These are phyloP conservation scores for Platycercus adscitus DNA, from an alignment of 2,113 vertebrate species.

Conservation along the genomic window DNA sequence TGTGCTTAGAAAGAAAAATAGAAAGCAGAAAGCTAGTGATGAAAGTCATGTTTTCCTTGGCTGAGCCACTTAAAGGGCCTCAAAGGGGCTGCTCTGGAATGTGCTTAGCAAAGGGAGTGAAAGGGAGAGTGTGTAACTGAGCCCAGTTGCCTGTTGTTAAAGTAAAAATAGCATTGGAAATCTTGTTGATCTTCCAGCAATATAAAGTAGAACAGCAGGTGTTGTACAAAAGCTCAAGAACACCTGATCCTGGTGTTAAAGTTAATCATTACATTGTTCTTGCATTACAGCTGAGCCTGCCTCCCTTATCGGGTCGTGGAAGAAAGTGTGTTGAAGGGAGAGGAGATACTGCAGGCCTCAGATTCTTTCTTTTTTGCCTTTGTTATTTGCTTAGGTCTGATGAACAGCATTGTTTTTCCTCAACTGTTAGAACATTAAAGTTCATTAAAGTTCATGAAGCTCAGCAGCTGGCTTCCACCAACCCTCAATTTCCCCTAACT, in stretches of 20 bases:
- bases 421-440: neutral
- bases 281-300: neutral
- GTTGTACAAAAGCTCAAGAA: slow-evolving; percentile 40
- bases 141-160: slow-evolving; percentile 12
- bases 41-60: slow-evolving; percentile 65
- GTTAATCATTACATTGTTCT: slow-evolving; percentile 46
- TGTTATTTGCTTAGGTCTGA: slow-evolving; percentile 20
- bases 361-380: neutral
- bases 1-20: slow-evolving; percentile 61
- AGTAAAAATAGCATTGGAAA: slow-evolving; percentile 54
- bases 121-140: slow-evolving; percentile 34
- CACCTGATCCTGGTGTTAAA: slow-evolving; percentile 32
- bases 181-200: slow-evolving; percentile 38
- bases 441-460: neutral
- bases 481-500: neutral
- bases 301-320: neutral
- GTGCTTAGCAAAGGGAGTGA: slow-evolving; percentile 48
- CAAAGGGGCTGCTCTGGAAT: slow-evolving; percentile 68
- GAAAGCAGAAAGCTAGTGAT: slow-evolving; percentile 45
- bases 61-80: slow-evolving; percentile 43
- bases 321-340: slow-evolving; percentile 25
- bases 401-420: slow-evolving; percentile 28
- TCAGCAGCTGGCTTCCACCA: slow-evolving; percentile 2
- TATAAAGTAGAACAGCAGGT: slow-evolving; percentile 49
- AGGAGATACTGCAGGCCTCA: neutral